These are phyloP conservation scores for Acrossocheilus fasciatus DNA, from an alignment of 2,797 vertebrate species.

Conservation along the genomic window DNA sequence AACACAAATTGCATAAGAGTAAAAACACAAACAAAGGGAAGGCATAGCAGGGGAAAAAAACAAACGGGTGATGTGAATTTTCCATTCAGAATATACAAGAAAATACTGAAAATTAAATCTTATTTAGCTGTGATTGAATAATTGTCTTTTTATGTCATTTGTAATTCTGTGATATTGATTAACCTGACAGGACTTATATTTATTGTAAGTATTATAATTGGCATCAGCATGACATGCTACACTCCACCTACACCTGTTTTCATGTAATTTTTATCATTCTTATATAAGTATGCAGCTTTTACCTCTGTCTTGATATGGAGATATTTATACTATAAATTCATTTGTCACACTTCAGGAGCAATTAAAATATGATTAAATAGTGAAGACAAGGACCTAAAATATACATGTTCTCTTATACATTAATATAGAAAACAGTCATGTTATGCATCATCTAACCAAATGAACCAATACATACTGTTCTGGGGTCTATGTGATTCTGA, in stretches of 20 bases:
- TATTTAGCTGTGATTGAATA: not conserved
- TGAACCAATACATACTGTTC: not conserved
- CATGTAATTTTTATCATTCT: not conserved
- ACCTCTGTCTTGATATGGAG: not conserved
- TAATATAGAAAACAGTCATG: not conserved
- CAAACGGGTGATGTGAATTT: not conserved
- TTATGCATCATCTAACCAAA: not conserved
- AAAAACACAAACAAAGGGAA: not conserved
- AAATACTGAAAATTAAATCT: not conserved
- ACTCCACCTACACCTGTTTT: not conserved
- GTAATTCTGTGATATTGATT: conserved; percentile 28
- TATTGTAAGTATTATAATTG: not conserved
- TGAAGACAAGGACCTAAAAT: not conserved
- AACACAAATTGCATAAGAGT: conserved; percentile 8
- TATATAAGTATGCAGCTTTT: not conserved
- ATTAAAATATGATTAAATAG: not conserved
- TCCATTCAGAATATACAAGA: not conserved
- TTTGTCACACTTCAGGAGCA: not conserved
- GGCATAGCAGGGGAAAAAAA: not conserved
- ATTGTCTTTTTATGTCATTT: not conserved
- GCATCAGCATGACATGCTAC: not conserved
- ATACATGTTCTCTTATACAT: not conserved
- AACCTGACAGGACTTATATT: not conserved
- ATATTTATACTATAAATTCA: not conserved
- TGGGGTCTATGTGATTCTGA: not conserved